Evolutionary conservation across 2,888 invertebrate genomes (phyloP).

Genomic region (Tetheella fluctuosa): DNA sequence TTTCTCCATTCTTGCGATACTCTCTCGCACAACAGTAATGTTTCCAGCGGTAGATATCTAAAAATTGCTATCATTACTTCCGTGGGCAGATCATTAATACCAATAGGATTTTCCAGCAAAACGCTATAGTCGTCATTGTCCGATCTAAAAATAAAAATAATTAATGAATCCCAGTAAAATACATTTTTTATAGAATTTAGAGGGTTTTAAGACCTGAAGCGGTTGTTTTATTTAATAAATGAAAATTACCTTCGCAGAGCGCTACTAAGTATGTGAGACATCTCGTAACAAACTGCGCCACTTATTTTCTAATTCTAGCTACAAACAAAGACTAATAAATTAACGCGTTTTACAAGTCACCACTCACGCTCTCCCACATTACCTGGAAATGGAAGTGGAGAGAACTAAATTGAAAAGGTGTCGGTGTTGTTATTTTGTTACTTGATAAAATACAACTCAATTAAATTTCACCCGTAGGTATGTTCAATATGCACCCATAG

Average conservation of each 20-base stretch:
- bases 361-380: neutral
- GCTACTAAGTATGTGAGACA: neutral
- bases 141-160: constrained; percentile 13
- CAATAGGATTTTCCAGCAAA: constrained; percentile 15
- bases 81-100: constrained; percentile 64
- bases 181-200: neutral
- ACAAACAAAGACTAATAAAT: constrained; percentile 22
- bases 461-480: neutral
- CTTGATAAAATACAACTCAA: neutral
- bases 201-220: neutral
- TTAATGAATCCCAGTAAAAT: too few relatives aligned
- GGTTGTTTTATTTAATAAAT: neutral
- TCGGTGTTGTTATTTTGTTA: neutral
- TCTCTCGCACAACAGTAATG: constrained; percentile 60
- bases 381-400: neutral
- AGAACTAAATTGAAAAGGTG: neutral
- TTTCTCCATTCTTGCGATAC: constrained; percentile 71
- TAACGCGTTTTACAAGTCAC: neutral
- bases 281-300: neutral
- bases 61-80: constrained; percentile 72
- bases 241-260: neutral
- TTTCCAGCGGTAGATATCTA: constrained; percentile 62
- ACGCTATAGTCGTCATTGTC: constrained; percentile 28
- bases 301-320: constrained; percentile 50
- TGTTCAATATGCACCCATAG: neutral